Evolutionary conservation across 1,140 invertebrate species (phyloP), one percentile per base, ranked within the genome.

Genomic region (Meteorus sp.): DNA sequence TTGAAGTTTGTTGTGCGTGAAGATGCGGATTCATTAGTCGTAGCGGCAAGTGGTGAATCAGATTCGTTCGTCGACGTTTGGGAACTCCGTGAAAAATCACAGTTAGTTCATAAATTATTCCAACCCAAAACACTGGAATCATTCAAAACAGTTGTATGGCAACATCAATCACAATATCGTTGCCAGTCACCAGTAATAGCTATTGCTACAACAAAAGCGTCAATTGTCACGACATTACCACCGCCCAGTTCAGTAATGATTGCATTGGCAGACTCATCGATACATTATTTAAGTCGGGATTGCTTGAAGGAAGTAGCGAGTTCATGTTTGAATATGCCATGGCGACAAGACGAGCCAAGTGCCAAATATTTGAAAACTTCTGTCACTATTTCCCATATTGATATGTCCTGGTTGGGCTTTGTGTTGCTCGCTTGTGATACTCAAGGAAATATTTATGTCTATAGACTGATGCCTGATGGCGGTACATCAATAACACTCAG

Each of bases 1-100:
- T 73, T 95, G 2, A 86, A 89, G 54, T 96, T 94, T 84, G 86
- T 91, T 44, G 85, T 89, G 8, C 81, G 87, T 15, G 93, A 93
- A 70, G 89, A 89, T 69, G 87, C 88, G 3, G 93, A 95, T 80
- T 89, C 90, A 1, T 75, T 94, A 8, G 85, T 92, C 39, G 85
- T 93, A 6, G 84, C 86, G 35, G 88, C 86, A 35, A 88, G 83
- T 59, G 82, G 83, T 51, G 83, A 81, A 5, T 82, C 77, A 23
- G 82, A 84, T 11, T 88, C 88, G 68, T 85, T 88, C 41, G 81
- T 95, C 11, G 90, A 95, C 73, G 83, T 95, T 4, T 97, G 94
- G 93, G 91, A 93, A 67, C 77, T 95, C 4, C 82, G 87, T 4
- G 91, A 94, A 68, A 88, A 92, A 43, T 82, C 88, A 3, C 84